Base-by-base conservation (phyloP, 1,140 invertebrate genomes). In the Drosophila paulistorum region DNA sequence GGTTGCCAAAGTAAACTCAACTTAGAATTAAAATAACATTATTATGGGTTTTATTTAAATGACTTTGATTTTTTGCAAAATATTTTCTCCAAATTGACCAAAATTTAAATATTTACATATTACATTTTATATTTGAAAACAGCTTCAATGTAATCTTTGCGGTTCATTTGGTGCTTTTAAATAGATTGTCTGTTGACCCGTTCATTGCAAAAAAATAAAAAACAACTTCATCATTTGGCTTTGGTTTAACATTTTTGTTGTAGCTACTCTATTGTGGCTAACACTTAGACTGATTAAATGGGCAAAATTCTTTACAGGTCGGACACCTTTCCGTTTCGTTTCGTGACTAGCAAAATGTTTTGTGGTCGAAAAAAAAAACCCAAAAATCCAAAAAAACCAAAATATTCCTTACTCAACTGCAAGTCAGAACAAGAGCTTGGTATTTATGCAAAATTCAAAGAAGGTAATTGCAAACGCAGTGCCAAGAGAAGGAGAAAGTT, bases 271-370 rank as follows among this genome's bases (percentile, higher is more conserved):
- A 48, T 54, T 48, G 33, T 37, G 59, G 60, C 61, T 62, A 71
- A 71, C 74, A 77, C 74, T 77, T 77, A 77, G 60, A 77, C 65
- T 77, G 74, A 77, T 77, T 77, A 77, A 77, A 77, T 77, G 73
- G 51, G 55, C 42, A 74, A 54, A 77, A 71, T 76, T 66, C 41
- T 74, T 11, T 64, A 54, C 73, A 60, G 74, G 76, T 76, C 54
- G 66, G 59, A 65, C 76, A 77, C 66, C 66, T 77, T 74, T 77
- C 66, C n/a, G 76, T 60, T 63, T 42, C 54, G 30, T 30, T 33
- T 63, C 48, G 64, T 69, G 60, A 42, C 30, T 33, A 17, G 37
- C 35, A 60, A 60, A 77, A 70, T 70, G 74, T 37, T 59, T 59
- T 59, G 33, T 20, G 35, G 14, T n/a, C 1, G 26, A 23, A 57